A percentile compares a stretch with the other conserved stretches of the same genome.
Conservation (phyloP, 2,113 vertebrate genomes). For the Notarius quadriscutis region DNA sequence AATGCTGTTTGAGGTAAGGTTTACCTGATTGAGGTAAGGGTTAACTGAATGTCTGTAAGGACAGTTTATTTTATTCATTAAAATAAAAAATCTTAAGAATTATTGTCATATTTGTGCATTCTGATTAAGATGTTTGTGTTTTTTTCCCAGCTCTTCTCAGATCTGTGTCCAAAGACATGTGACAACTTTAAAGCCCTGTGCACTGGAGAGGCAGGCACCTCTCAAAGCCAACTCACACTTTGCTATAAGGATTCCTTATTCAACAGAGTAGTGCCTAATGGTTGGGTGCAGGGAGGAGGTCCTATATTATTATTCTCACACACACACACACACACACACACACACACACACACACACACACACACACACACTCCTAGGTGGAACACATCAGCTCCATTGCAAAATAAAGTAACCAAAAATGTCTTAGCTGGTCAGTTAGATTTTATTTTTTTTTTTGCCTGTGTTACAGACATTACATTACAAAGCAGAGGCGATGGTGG, state of each 20-base stretch:
- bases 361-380: not conserved
- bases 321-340: not conserved
- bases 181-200: conserved; percentile 83
- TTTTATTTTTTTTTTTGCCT: not conserved
- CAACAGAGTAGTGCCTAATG: conserved; percentile 82
- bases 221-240: conserved; percentile 65
- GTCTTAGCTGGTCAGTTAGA: not conserved
- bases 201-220: conserved; percentile 71
- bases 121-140: not conserved
- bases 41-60: not conserved
- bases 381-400: not conserved
- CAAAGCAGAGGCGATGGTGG: conserved; percentile 76
- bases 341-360: not conserved
- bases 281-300: conserved; percentile 93
- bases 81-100: not conserved
- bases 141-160: conserved; percentile 81
- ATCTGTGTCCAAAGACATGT: conserved; percentile 84
- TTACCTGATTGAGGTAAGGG: no score
- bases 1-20: conserved; percentile 84
- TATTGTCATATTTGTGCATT: not conserved
- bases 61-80: not conserved
- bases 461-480: conserved; percentile 76
- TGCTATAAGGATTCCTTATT: conserved; percentile 82
- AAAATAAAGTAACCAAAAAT: not conserved
- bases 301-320: conserved; percentile 10